Base-by-base conservation (phyloP, 2,888 invertebrate genomes). In the Epiblema foenella region DNA sequence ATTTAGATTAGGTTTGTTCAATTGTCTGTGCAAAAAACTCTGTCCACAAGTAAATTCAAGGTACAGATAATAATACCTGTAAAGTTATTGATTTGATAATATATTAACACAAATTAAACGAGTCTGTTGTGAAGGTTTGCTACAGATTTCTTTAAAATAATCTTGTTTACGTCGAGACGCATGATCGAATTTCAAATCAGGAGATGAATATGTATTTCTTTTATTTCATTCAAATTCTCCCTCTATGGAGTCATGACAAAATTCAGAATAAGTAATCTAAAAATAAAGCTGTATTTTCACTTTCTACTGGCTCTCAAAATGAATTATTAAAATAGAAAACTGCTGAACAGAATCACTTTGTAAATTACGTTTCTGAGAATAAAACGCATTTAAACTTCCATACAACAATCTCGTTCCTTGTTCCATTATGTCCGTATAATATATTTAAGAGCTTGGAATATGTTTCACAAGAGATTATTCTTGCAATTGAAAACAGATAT, bases 271-370 rank as follows among this genome's bases (percentile, higher is more conserved):
- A 37, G 18, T 10, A 49, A 62, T 11, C 10, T 62, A 10, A 29
- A 49, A 49, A 51, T 33, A 63, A 64, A 37, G 20, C 52, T 12
- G 20, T 52, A 52, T 18, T 15, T 9, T n/a, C 9, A 10, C 2
- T 39, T 20, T 15, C 20, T 51, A 63, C 51, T 18, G 11, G 15
- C 18, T 37, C 33, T 18, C 20, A 37, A 52, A 20, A 51, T 39
- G n/a, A 20, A 54, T 64, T 64, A 64, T 52, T 64, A 51, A 52
- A 64, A 39, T 37, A 52, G 20, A 64, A 64, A 52, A 37, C 51
- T 37, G 33, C 49, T 29, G 18, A 8, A 8, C 18, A 37, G 37
- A 51, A 64, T 52, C 52, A 64, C 52, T 64, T 64, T 64, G 52
- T 20, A n/a, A 54, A 64, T 52, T 52, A n/a, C 39, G 37, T 37